A percentile compares a stretch with the other conserved stretches of the same genome.
Conservation (phyloP, 2,113 vertebrate genomes). For the Cyprinodon tularosa region DNA sequence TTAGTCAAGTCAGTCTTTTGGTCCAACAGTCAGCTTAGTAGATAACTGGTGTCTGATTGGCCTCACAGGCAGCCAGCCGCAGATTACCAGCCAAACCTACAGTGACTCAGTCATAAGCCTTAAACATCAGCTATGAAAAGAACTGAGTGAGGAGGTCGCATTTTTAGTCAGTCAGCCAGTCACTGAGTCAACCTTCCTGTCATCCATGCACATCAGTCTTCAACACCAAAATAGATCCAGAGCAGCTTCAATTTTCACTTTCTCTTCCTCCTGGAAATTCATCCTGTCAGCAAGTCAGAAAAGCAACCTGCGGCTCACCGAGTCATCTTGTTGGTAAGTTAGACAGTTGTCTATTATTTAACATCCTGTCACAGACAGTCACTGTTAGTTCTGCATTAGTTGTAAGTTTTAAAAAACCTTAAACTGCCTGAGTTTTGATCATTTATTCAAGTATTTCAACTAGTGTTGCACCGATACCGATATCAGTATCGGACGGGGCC, state of each 20-base stretch:
- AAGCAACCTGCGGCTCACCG: background rate
- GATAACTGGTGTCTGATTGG: background rate
- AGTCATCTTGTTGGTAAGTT: background rate
- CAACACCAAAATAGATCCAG: background rate
- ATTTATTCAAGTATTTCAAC: no score
- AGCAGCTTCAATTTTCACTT: background rate
- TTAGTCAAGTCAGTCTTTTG: background rate
- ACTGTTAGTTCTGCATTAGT: background rate
- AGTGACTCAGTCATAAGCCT: background rate
- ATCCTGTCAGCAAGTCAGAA: conserved; percentile 2
- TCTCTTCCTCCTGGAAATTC: background rate
- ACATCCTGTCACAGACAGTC: background rate
- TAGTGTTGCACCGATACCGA: no score
- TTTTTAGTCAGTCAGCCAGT: conserved; percentile 3
- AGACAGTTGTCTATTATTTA: background rate
- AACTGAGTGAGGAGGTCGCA: background rate
- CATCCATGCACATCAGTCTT: conserved; percentile 5
- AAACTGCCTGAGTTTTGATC: no score
- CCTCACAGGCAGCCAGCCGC: background rate
- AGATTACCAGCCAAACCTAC: background rate
- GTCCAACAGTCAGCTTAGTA: background rate
- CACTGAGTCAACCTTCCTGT: conserved; percentile 6
- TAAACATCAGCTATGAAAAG: background rate
- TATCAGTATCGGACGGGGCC: no score
- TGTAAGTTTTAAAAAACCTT: background rate